These are phyloP conservation scores for Brenthis hecate DNA, from an alignment of 2,888 invertebrate genomes.

Conservation along the genomic window DNA sequence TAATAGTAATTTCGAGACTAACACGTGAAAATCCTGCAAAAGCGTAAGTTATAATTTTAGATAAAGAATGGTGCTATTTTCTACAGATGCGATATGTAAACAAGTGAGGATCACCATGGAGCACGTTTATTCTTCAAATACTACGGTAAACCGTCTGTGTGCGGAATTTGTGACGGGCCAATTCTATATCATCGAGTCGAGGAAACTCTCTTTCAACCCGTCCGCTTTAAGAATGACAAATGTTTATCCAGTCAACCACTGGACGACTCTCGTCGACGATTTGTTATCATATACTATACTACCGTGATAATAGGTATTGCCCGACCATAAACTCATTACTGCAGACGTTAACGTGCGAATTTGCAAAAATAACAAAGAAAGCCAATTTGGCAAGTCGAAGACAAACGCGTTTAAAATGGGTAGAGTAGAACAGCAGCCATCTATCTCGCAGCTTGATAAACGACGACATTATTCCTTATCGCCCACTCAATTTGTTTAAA, in stretches of 20 bases:
- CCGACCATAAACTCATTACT: slow-evolving; percentile 37
- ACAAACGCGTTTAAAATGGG: slow-evolving; percentile 83
- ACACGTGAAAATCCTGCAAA: too few species aligned
- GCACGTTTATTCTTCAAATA: slow-evolving; percentile 73
- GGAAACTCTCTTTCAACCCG: slow-evolving; percentile 51
- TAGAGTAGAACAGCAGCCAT: slow-evolving; percentile 79
- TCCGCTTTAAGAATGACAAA: slow-evolving; percentile 64
- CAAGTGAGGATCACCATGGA: slow-evolving; percentile 61
- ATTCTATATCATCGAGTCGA: slow-evolving; percentile 41
- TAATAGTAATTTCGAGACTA: too few species aligned
- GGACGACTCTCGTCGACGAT: slow-evolving; percentile 52
- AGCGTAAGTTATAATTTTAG: not conserved
- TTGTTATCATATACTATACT: slow-evolving; percentile 30
- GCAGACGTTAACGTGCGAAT: slow-evolving; percentile 60
- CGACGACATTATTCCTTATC: slow-evolving; percentile 83
- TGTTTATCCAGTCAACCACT: slow-evolving; percentile 64
- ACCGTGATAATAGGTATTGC: slow-evolving; percentile 18
- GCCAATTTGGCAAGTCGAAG: slow-evolving; percentile 80
- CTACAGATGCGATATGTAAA: slow-evolving; percentile 63
- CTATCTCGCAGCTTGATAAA: slow-evolving; percentile 81
- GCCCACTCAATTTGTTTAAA: slow-evolving; percentile 83
- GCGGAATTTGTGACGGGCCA: slow-evolving; percentile 42
- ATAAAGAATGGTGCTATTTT: slow-evolving; percentile 49
- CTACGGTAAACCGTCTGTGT: slow-evolving; percentile 44
- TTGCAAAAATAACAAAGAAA: slow-evolving; percentile 73